Evolutionary conservation across 1,140 invertebrate species (phyloP).

Genomic region (Spodoptera litura): DNA sequence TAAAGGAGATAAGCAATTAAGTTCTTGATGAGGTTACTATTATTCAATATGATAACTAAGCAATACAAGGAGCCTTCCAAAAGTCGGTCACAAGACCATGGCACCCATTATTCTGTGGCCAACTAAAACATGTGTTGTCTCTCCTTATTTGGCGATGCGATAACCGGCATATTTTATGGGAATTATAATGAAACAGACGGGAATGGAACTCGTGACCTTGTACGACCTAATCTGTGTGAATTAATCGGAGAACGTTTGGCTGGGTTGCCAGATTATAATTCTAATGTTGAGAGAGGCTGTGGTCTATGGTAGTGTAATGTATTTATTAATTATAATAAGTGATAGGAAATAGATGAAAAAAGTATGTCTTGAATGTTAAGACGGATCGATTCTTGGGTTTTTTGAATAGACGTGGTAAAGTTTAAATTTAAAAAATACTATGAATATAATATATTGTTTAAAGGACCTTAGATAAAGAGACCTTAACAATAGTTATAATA

Average conservation of each 20-base stretch:
- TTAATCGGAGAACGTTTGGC: conserved; percentile 37
- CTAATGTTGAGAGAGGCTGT: conserved; percentile 11
- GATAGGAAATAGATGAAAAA: too few species aligned
- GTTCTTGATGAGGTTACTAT: too few species aligned
- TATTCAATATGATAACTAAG: background rate
- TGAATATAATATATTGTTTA: too few species aligned
- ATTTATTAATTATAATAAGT: background rate
- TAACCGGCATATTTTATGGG: conserved; percentile 38
- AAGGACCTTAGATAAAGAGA: too few species aligned
- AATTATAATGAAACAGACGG: conserved; percentile 40
- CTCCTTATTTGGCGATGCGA: conserved; percentile 32
- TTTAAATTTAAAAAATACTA: too few species aligned
- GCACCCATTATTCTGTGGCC: conserved; percentile 11
- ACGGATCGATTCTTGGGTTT: too few species aligned
- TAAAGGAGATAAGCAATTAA: too few species aligned
- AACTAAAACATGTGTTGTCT: conserved; percentile 13
- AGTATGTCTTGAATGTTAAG: too few species aligned
- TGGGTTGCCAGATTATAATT: conserved; percentile 33
- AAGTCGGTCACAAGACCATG: conserved; percentile 35
- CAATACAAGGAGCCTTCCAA: too few species aligned
- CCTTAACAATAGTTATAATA: too few species aligned
- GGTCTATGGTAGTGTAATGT: background rate
- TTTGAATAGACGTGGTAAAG: too few species aligned
- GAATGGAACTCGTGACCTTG: conserved; percentile 41
- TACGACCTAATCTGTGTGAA: conserved; percentile 40